Conservation (phyloP, 2,113 vertebrate species). For the Marmota monax region DNA sequence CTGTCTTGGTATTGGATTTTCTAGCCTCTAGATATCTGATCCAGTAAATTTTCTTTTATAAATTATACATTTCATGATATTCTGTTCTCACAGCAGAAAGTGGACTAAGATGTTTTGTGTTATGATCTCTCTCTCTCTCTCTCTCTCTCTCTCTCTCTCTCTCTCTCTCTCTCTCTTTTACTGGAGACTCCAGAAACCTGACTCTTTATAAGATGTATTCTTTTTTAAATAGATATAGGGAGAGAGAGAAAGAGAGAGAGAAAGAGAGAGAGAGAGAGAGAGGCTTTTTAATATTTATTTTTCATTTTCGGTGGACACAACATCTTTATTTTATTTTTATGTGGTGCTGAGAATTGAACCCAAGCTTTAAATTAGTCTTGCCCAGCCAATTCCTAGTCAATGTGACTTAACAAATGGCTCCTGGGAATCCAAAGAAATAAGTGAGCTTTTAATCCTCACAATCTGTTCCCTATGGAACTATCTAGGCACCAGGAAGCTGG, state of each 20-base stretch:
- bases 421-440: not conserved
- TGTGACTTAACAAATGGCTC: not conserved
- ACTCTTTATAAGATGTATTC: not conserved
- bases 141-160: not conserved
- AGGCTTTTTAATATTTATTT: not conserved
- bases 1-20: not conserved
- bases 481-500: not conserved
- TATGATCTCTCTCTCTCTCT: not conserved
- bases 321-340: too few relatives aligned
- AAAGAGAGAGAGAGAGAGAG: too few relatives aligned
- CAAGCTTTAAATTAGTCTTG: not conserved
- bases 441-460: not conserved
- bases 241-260: too few relatives aligned
- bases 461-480: too few relatives aligned
- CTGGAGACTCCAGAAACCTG: slow-evolving; percentile 21
- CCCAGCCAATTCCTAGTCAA: not conserved
- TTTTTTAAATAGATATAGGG: not conserved
- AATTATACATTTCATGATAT: not conserved
- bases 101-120: too few relatives aligned
- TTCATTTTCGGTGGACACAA: not conserved
- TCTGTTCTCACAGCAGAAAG: not conserved
- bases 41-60: not conserved
- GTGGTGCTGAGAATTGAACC: not conserved
- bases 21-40: not conserved
- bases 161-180: not conserved